Base-by-base conservation (phyloP, 2,888 invertebrate species). In the Cheilosia pagana region DNA sequence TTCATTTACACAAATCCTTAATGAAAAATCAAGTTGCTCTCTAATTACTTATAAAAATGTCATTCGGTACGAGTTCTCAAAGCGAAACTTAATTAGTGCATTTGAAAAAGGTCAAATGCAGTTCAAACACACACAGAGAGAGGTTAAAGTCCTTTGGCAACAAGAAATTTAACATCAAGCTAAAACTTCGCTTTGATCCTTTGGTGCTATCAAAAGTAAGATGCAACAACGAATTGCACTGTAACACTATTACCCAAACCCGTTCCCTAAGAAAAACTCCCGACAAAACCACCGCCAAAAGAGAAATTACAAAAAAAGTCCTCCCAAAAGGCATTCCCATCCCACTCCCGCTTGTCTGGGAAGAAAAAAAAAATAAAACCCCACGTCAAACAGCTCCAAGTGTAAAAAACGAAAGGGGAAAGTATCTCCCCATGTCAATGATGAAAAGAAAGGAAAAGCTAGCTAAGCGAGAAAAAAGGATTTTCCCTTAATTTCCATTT, bases 51-150 rank as follows among this genome's bases (percentile, higher is more conserved):
- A 52, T 59, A 50, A 28, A 52, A 62, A 43, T 71, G 43, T 43
- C 43, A 53, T 52, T 41, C 25, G 25, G n/a, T 10, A 35, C 12
- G 2, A 12, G 12, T 35, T 41, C 45, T 57, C 59, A 72, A 39
- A 74, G 53, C n/a, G n/a, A 55, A 62, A 55, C 50, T 76, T 81
- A 76, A 81, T 76, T 63, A 81, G 76, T 53, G 71, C 78, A 52
- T 72, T 72, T 50, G 57, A n/a, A 59, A 60, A 82, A 53, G 35
- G 59, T 71, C 71, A 77, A 67, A 70, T 45, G 63, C 55, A 68
- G 25, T 35, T 65, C 60, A 28, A 28, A 21, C 23, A 39, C 23
- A 39, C 5, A 16, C 10, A 21, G 35, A 35, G 12, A 53, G n/a
- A 77, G 77, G 71, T 77, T 77, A 77, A 77, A 60, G 55, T 72